Evolutionary conservation across 1,140 invertebrate species (phyloP), one percentile per base, ranked within the genome.

Genomic region (Myzus persicae): DNA sequence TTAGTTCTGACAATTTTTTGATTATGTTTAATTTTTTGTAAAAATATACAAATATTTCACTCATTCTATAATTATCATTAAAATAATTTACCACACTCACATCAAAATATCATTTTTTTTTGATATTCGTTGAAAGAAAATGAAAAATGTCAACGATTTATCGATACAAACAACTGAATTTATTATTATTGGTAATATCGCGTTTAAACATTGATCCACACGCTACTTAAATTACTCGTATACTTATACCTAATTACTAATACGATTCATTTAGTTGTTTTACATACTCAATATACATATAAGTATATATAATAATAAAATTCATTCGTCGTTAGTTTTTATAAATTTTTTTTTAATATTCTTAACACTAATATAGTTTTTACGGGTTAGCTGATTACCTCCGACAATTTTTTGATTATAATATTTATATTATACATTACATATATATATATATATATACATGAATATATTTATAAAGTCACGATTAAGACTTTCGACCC

Each of bases 181-280:
- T 76, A 76, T n/a, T 76, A 76, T n/a, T 1, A 76, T 76, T n/a
- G 3, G 31, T n/a, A n/a, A 42, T n/a, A 46, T 87, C 7, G 2
- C 42, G 26, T 87, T n/a, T 31, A 18, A 46, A 46, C 42, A n/a
- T 36, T 90, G 89, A 90, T 90, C 89, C 89, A 90, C 89, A 90
- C 89, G 89, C 89, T 90, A 90, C 89, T 59, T 42, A 38, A 40
- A 51, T 87, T 87, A 87, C 31, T 87, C 44, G 44, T 46, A 46
- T n/a, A 87, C 31, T 46, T 44, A 85, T 42, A 85, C 11, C 40
- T 42, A 36, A 22, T 22, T 0, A n/a, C 0, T 36, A 88, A 48
- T 48, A 31, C 1, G 2, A n/a, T 48, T 90, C 38, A 31, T 90
- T 42, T 67, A 42, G 36, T 54, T n/a, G 22, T 48, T 88, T 88